These are phyloP conservation scores for Deilephila porcellus DNA, from an alignment of 2,888 invertebrate species.

Conservation along the genomic window DNA sequence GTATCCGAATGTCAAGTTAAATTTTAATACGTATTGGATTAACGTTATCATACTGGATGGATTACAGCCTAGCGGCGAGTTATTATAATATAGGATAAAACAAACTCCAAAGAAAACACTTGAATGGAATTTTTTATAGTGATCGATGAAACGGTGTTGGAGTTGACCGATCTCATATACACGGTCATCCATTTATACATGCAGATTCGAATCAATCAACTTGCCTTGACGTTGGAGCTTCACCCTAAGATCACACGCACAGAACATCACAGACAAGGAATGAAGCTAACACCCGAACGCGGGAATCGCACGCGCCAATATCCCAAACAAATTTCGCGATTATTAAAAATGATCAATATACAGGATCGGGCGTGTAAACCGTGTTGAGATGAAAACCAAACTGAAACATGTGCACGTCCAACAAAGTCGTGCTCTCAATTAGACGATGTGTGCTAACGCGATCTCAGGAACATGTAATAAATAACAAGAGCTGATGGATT, in stretches of 20 bases:
- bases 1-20: too few relatives aligned
- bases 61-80: too few relatives aligned
- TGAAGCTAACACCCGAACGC: not conserved
- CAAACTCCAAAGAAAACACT: too few relatives aligned
- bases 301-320: not conserved
- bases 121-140: too few relatives aligned
- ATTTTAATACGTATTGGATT: too few relatives aligned
- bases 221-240: conserved; percentile 18
- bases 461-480: conserved; percentile 6
- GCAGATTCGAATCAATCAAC: not conserved
- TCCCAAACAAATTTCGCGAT: not conserved
- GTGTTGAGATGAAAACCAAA: conserved; percentile 13
- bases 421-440: conserved; percentile 42
- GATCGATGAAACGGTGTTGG: too few relatives aligned
- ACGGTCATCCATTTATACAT: not conserved
- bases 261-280: not conserved
- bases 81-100: too few relatives aligned
- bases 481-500: conserved; percentile 7
- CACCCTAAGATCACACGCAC: not conserved
- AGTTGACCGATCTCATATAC: not conserved
- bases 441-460: conserved; percentile 44
- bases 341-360: not conserved
- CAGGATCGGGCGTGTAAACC: conserved; percentile 7
- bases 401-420: conserved; percentile 5
- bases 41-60: too few relatives aligned